Conservation (phyloP, 1,140 invertebrate species). For the Meteorus sp. region DNA sequence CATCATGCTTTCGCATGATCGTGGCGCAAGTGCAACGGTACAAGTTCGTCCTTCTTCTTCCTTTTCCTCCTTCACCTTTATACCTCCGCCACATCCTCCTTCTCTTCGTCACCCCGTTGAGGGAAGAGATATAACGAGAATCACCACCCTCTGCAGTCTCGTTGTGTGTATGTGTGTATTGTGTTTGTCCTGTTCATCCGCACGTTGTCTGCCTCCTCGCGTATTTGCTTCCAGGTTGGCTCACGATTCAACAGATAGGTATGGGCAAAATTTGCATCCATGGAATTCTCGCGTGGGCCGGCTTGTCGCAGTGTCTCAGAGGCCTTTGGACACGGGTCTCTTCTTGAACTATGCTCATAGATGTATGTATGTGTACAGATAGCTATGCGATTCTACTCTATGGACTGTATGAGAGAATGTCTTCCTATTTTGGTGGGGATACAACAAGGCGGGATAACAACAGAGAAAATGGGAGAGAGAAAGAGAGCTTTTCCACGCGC, state of each 20-base stretch:
- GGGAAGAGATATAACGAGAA: no score
- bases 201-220: conserved; percentile 28
- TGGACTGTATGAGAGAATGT: background rate
- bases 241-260: conserved; percentile 53
- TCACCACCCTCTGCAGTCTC: no score
- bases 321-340: conserved; percentile 2
- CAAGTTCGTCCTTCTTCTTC: background rate
- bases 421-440: no score
- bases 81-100: conserved; percentile 5
- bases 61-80: background rate
- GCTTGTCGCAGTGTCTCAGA: background rate
- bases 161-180: conserved; percentile 15
- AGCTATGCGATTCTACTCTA: no score
- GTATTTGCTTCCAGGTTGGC: conserved; percentile 5
- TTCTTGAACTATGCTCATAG: background rate
- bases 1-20: conserved; percentile 48
- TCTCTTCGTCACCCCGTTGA: conserved; percentile 18
- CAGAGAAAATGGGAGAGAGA: no score
- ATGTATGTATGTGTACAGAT: no score
- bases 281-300: conserved; percentile 50
- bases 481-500: conserved; percentile 14
- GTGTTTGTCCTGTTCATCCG: conserved; percentile 29
- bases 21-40: conserved; percentile 47
- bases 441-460: no score
- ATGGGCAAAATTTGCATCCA: conserved; percentile 53